Base-by-base conservation (phyloP, 1,140 invertebrate genomes). In the Propsilocerus akamusi region DNA sequence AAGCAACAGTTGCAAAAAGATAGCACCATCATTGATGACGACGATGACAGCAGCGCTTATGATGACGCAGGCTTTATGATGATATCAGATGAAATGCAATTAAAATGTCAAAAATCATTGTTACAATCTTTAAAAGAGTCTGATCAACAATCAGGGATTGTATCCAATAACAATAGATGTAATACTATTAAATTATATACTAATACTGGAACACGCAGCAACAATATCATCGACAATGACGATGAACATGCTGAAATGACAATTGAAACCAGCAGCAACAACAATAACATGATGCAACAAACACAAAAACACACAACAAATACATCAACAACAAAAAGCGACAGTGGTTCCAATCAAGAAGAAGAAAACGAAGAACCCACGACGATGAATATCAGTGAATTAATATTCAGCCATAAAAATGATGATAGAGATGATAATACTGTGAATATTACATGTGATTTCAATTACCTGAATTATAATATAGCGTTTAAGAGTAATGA, bases 391-490 rank as follows among this genome's bases (percentile, higher is more conserved):
- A 41, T 41, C 34, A 41, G 17, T 41, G 34, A 41, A 41, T 41
- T 41, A 41, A 20, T 41, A 41, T 41, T 41, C 34, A 41, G 34
- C 34, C 34, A 41, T 41, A 41, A 20, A 41, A 41, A 41, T 41
- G 34, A 41, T 41, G 22, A 41, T 14, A 41, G 22, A 20, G 34
- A 41, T 41, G 34, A 41, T 41, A 41, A 41, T 41, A 41, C 34
- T 41, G 34, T 41, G 34, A 41, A 41, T 41, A 41, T 41, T 41
- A 41, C 34, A 41, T 41, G 34, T 41, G 34, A 41, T 41, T 41
- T 41, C 34, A 41, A 41, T 41, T 41, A 41, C 34, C 34, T 41
- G 34, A 41, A 41, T 41, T 41, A 41, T 41, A 41, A 41, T 41
- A 41, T 41, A 20, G 22, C 22, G n/a, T 30, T 11, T 41, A 41